Evolutionary conservation across 1,140 invertebrate genomes (phyloP), one percentile per base, ranked within the genome.

Genomic region (Colletes latitarsis): DNA sequence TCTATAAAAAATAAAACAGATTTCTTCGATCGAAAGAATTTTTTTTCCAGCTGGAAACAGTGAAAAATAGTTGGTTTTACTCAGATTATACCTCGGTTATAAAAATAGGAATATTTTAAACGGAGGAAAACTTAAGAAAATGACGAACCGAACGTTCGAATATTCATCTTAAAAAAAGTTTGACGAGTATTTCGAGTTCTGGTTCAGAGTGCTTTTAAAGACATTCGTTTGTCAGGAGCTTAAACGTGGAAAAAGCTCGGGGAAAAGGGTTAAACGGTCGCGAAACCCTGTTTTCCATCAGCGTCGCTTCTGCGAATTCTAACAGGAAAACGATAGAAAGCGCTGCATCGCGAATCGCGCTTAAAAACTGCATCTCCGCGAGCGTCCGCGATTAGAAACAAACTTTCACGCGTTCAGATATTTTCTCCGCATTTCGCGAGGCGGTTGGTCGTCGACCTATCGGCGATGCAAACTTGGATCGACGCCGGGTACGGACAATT

Each of bases 261-360:
- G 30, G 21, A 14, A 67, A 67, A 9, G 46, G 64, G 43, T 67
- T 49, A 67, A 67, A 30, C 14, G 68, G 6, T 10, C 41, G 55
- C 17, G 58, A 55, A 19, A n/a, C 53, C 14, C 41, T 57, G 69
- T 82, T 82, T 79, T 72, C 81, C 64, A 67, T 67, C 77, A 58
- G 67, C 55, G 39, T 49, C 66, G 66, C 63, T 63, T 72, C 63
- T 46, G n/a, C 49, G 30, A 8, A 17, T 57, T 62, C 55, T 83
- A 77, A 77, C 84, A 85, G 84, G 84, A 85, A 85, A 85, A 80
- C 82, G 84, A 39, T 85, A 85, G 84, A 85, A 85, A 85, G 84
- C 84, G 68, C 75, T 52, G 57, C 52, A 64, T 67, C 75, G 62
- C 63, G 68, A 67, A 63, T 63, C 30, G 43, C 67, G 58, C 63